Percentiles rank a stretch among this genome's conserved stretches.
These are phyloP conservation scores for Budorcas taxicolor DNA, from an alignment of 2,113 vertebrate genomes.

Conservation along the genomic window DNA sequence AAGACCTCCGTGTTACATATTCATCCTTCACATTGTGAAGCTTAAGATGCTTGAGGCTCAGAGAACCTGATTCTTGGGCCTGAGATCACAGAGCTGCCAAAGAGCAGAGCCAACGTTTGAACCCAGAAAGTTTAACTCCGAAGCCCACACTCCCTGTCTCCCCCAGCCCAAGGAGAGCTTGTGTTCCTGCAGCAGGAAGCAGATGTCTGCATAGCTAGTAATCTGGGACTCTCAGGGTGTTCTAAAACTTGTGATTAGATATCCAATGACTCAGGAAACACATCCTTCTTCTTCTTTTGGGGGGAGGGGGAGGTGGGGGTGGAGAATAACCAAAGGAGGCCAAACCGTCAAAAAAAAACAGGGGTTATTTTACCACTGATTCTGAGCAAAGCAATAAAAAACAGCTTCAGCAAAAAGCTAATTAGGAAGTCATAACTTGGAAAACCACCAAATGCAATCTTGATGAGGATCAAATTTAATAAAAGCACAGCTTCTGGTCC, in stretches of 20 bases:
- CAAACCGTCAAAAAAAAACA: background rate
- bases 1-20: fast-evolving
- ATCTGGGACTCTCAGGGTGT: background rate
- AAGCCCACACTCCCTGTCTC: background rate
- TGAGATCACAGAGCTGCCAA: background rate
- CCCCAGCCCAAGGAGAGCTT: background rate
- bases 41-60: background rate
- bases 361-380: background rate
- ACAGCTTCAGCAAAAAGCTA: slow-evolving; percentile 30
- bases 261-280: background rate
- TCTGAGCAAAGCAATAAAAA: slow-evolving; percentile 32
- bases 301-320: background rate
- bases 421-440: slow-evolving; percentile 49
- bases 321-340: background rate
- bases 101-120: background rate
- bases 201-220: background rate
- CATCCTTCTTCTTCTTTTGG: background rate
- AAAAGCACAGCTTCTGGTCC: background rate
- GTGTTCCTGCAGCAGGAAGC: background rate
- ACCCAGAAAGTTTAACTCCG: background rate
- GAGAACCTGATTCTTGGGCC: background rate
- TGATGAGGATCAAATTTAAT: slow-evolving; percentile 47
- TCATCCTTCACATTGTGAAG: background rate
- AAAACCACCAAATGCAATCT: slow-evolving; percentile 39
- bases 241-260: background rate